These are phyloP conservation scores for Drosophila triauraria DNA, from an alignment of 1,140 invertebrate genomes.

Conservation along the genomic window DNA sequence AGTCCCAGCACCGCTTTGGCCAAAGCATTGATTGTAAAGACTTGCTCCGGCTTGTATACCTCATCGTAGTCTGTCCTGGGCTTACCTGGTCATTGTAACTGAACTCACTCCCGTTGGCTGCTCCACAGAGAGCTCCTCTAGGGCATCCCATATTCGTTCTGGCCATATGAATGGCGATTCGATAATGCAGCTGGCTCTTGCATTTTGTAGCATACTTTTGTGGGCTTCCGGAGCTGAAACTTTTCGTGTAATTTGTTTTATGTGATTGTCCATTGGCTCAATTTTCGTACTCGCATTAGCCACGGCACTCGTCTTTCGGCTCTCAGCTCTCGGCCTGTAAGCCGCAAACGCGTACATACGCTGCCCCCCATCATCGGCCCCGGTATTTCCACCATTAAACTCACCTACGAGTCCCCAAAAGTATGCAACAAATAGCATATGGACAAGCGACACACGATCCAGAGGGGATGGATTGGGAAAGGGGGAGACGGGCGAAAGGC, in stretches of 20 bases:
- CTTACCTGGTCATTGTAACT: constrained; percentile 71
- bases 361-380: not conserved
- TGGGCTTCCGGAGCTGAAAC: constrained; percentile 66
- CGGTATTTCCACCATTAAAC: constrained; percentile 1
- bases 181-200: constrained; percentile 57
- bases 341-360: constrained; percentile 58
- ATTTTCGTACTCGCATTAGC: constrained; percentile 78
- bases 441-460: constrained; percentile 45
- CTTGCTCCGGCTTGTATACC: constrained; percentile 25
- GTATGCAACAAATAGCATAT: constrained; percentile 76
- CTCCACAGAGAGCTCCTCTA: not conserved
- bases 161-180: not conserved
- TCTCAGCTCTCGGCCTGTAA: constrained; percentile 53
- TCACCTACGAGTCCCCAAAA: constrained; percentile 23
- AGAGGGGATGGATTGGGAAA: not conserved
- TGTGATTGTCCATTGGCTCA: constrained; percentile 81
- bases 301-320: constrained; percentile 48
- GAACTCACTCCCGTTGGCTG: not conserved
- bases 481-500: not conserved
- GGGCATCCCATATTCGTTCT: constrained; percentile 11
- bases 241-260: constrained; percentile 82
- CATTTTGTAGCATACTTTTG: constrained; percentile 77
- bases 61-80: constrained; percentile 29
- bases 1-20: constrained; percentile 14
- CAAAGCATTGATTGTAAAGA: constrained; percentile 73